Evolutionary conservation across 1,140 invertebrate species (phyloP).

Genomic region (Lasioglossum albipes): DNA sequence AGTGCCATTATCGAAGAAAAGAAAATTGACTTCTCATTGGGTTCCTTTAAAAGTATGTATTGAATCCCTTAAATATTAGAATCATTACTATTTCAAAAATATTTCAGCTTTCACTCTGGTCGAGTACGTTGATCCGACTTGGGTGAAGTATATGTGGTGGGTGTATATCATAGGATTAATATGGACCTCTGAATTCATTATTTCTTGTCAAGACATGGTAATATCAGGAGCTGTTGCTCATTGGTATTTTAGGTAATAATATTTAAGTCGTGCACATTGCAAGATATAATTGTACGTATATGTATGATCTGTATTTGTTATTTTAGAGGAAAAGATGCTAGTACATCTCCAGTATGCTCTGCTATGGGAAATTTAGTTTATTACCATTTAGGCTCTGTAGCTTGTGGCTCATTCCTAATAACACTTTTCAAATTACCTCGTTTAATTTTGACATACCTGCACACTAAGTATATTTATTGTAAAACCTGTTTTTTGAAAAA

Average conservation of each 20-base stretch:
- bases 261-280: background rate
- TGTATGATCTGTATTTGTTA: constrained; percentile 18
- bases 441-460: constrained; percentile 90
- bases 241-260: constrained; percentile 91
- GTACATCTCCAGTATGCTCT: constrained; percentile 84
- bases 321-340: constrained; percentile 83
- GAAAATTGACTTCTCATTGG: constrained; percentile 58
- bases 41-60: constrained; percentile 65
- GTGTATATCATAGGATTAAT: constrained; percentile 92
- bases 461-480: constrained; percentile 87
- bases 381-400: constrained; percentile 95
- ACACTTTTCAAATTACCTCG: constrained; percentile 94
- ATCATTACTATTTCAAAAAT: constrained; percentile 34
- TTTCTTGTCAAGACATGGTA: constrained; percentile 94
- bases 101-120: constrained; percentile 83
- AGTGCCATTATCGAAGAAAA: constrained; percentile 62
- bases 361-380: constrained; percentile 88
- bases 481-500: background rate
- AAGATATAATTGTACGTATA: background rate
- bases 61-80: constrained; percentile 8
- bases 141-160: constrained; percentile 95
- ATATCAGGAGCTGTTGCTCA: constrained; percentile 92
- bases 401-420: constrained; percentile 94
- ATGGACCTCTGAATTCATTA: constrained; percentile 94
- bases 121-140: constrained; percentile 85